Evolutionary conservation across 92 coral and sea anemone species (phyloP).

Genomic region (Siderastrea siderea): DNA sequence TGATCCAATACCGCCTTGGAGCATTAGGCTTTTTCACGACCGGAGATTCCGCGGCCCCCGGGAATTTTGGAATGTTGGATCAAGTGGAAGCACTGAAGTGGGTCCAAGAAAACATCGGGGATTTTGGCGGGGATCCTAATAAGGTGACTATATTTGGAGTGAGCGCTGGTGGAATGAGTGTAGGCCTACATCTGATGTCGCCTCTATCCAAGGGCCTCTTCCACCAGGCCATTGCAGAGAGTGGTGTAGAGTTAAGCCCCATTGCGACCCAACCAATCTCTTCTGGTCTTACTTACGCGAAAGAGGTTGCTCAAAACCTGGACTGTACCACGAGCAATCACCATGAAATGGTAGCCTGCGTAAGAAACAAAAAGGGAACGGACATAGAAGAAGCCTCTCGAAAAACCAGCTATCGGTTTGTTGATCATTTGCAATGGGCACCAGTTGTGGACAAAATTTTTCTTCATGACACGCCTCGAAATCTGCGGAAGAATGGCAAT

Average conservation of each 20-base stretch:
- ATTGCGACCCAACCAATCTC: conserved; percentile 23
- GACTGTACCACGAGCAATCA: conserved; percentile 12
- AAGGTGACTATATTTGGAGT: conserved; percentile 63
- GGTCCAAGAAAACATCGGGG: conserved; percentile 52
- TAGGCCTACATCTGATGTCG: conserved; percentile 53
- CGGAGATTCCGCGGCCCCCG: conserved; percentile 76
- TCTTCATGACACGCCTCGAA: conserved; percentile 57
- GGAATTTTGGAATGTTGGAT: conserved; percentile 71
- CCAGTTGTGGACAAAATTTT: conserved; percentile 57
- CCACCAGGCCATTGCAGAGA: conserved; percentile 63
- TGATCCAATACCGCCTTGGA: conserved; percentile 84
- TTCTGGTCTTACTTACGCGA: conserved; percentile 5
- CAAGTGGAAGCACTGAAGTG: conserved; percentile 69
- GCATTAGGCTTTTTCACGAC: conserved; percentile 77
- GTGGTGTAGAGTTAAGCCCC: conserved; percentile 61
- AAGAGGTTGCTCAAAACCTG: conserved; percentile 25
- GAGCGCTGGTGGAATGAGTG: conserved; percentile 75
- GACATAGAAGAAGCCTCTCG: neutral
- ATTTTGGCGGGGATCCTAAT: conserved; percentile 57
- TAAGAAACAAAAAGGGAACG: conserved; percentile 7
- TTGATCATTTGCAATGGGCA: conserved; percentile 53
- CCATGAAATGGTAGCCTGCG: conserved; percentile 35
- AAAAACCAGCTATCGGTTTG: neutral
- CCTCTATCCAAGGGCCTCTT: conserved; percentile 62
- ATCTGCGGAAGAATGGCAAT: conserved; percentile 48